Evolutionary conservation across 1,140 invertebrate species (phyloP).

Genomic region (Chrysomallon squamiferum): DNA sequence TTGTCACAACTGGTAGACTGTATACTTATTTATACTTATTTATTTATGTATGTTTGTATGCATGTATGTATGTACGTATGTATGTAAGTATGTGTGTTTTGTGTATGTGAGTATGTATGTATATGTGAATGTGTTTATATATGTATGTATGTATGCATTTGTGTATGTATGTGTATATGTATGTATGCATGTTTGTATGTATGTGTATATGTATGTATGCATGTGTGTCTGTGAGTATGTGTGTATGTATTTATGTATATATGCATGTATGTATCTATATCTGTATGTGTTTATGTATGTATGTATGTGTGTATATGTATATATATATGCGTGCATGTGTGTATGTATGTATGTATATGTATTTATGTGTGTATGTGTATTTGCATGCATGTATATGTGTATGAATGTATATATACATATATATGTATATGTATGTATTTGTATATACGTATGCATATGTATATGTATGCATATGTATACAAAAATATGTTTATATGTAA

Average conservation of each 20-base stretch:
- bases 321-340: slow-evolving; percentile 3
- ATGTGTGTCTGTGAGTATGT: not conserved
- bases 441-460: too few relatives aligned
- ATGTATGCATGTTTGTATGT: slow-evolving; percentile 1
- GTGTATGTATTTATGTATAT: not conserved
- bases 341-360: slow-evolving; percentile 10
- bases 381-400: not conserved
- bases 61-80: too few relatives aligned
- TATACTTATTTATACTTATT: too few relatives aligned
- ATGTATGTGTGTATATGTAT: slow-evolving; percentile 9
- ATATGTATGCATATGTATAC: too few relatives aligned
- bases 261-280: too few relatives aligned
- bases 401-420: too few relatives aligned
- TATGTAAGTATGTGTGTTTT: too few relatives aligned
- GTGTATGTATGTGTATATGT: not conserved
- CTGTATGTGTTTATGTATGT: slow-evolving; percentile 7
- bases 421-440: too few relatives aligned
- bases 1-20: too few relatives aligned
- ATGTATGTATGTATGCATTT: not conserved
- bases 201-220: slow-evolving; percentile 1
- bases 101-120: not conserved
- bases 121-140: slow-evolving; percentile 1
- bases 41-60: too few relatives aligned
- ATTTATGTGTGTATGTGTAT: slow-evolving; percentile 10
- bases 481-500: too few relatives aligned